Percentiles rank a stretch among this genome's conserved stretches.
Conservation (phyloP, 2,888 invertebrate species). For the Rambutsinella grinnellia region DNA sequence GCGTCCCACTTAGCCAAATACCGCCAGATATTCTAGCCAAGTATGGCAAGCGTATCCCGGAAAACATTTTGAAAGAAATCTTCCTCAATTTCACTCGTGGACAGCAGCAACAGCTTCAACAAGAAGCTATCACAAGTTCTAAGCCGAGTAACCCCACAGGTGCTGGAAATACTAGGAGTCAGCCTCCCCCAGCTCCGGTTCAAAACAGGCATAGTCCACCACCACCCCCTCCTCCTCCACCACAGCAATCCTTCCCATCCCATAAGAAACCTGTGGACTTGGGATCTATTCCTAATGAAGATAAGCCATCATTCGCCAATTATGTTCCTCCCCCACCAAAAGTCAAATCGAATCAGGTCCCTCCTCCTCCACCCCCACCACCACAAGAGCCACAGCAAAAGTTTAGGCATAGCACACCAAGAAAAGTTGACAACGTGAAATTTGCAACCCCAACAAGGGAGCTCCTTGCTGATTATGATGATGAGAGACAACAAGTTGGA, state of each 20-base stretch:
- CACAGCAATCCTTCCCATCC: no score
- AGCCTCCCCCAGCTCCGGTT: slow-evolving; percentile 26
- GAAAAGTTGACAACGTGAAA: slow-evolving; percentile 63
- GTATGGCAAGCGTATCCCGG: slow-evolving; percentile 47
- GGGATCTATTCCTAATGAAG: neutral
- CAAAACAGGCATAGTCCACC: slow-evolving; percentile 9
- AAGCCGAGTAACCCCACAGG: slow-evolving; percentile 36
- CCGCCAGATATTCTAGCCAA: slow-evolving; percentile 45
- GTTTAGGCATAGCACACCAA: slow-evolving; percentile 65
- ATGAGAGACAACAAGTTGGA: slow-evolving; percentile 61
- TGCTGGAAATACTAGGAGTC: slow-evolving; percentile 17
- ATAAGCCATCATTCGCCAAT: slow-evolving; percentile 1
- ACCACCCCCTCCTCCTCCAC: slow-evolving; percentile 2
- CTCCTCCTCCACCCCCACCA: slow-evolving; percentile 31
- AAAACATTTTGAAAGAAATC: slow-evolving; percentile 41
- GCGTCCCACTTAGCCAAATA: slow-evolving; percentile 42
- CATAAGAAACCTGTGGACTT: slow-evolving; percentile 40
- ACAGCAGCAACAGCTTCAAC: slow-evolving; percentile 25
- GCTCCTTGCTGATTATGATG: slow-evolving; percentile 48
- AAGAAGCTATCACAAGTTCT: slow-evolving; percentile 20
- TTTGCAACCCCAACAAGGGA: slow-evolving; percentile 57
- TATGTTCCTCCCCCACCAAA: neutral
- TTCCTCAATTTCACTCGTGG: slow-evolving; percentile 41
- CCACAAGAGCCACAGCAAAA: slow-evolving; percentile 52
- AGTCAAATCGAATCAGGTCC: slow-evolving; percentile 7